Percentiles rank a stretch among this genome's conserved stretches.
These are phyloP conservation scores for Himalopsyche kuldschensis DNA, from an alignment of 2,888 invertebrate species.

Conservation along the genomic window DNA sequence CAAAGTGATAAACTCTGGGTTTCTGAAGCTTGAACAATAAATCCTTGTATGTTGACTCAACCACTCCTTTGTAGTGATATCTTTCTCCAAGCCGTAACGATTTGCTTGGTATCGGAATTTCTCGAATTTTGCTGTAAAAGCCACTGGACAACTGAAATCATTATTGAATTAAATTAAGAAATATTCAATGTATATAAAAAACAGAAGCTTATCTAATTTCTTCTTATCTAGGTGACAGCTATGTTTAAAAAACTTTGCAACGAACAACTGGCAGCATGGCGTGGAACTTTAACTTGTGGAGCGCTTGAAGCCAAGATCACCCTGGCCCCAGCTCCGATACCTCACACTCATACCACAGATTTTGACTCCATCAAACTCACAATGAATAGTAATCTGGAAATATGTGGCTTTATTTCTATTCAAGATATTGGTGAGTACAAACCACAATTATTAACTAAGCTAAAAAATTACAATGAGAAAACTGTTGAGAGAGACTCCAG, in stretches of 20 bases:
- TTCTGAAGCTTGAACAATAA: no score
- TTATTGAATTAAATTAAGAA: no score
- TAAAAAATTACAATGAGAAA: not conserved
- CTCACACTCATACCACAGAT: slow-evolving; percentile 62
- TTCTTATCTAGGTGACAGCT: slow-evolving; percentile 15
- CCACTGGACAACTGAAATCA: no score
- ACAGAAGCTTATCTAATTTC: not conserved
- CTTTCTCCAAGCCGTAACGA: no score
- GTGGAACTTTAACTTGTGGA: slow-evolving; percentile 50
- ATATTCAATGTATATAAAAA: no score
- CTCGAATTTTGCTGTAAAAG: no score
- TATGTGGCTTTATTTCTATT: slow-evolving; percentile 87
- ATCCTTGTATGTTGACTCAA: no score
- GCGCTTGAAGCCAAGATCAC: slow-evolving; percentile 54
- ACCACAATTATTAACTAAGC: not conserved
- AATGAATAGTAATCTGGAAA: slow-evolving; percentile 74
- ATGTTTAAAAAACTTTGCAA: slow-evolving; percentile 30
- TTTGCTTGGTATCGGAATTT: no score
- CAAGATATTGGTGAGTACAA: slow-evolving; percentile 68
- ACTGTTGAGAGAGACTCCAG: not conserved
- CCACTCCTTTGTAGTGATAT: no score
- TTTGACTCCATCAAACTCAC: slow-evolving; percentile 64
- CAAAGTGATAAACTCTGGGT: no score
- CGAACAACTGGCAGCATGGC: slow-evolving; percentile 46
- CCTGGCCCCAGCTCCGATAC: slow-evolving; percentile 57